Evolutionary conservation across 2,113 vertebrate species (phyloP), one percentile per base, ranked within the genome.

Genomic region (Alexandromys fortis): DNA sequence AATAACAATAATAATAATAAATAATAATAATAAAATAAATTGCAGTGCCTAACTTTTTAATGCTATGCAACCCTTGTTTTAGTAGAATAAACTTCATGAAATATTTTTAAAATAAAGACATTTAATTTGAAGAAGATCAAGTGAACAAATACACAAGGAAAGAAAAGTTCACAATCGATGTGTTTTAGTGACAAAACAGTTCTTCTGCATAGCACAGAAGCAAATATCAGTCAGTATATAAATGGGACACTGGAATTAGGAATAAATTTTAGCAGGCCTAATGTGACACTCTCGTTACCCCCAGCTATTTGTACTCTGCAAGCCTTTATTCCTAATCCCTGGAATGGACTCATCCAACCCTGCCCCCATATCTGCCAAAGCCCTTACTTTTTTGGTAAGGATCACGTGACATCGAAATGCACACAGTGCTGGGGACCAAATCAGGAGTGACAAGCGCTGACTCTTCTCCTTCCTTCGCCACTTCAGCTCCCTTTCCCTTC

Each of bases 121-220:
- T 49, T 68, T 86, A 81, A 33, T 72, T 86, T 76, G 94, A 90
- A 95, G 45, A 95, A 61, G 35, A 92, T 72, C 35, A 95, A 95
- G 92, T 93, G 6, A n/a, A 70, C 82, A 30, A n/a, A 70, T 47
- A 88, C 12, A 49, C 1, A 52, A 95, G 58, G 45, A 61, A 17
- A 90, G 33, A 67, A 81, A 10, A 7, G 14, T 81, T 90, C 45
- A 33, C 49, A 70, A 13, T 24, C 72, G 11, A 11, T 79, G 5
- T 79, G 49, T 89, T 63, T 94, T 47, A 16, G 21, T 82, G 63
- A 65, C 35, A 75, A 91, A 91, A 35, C 4, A 77, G 2, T 35
- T 67, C 1, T 83, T 55, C 28, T 79, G 33, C 45, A 82, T 47
- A 92, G 24, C 28, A 45, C 70, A 76, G 5, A 33, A n/a, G 35